Percentiles rank a stretch among this genome's conserved stretches.
These are phyloP conservation scores for Sander vitreus DNA, from an alignment of 2,113 vertebrate species.

Conservation along the genomic window DNA sequence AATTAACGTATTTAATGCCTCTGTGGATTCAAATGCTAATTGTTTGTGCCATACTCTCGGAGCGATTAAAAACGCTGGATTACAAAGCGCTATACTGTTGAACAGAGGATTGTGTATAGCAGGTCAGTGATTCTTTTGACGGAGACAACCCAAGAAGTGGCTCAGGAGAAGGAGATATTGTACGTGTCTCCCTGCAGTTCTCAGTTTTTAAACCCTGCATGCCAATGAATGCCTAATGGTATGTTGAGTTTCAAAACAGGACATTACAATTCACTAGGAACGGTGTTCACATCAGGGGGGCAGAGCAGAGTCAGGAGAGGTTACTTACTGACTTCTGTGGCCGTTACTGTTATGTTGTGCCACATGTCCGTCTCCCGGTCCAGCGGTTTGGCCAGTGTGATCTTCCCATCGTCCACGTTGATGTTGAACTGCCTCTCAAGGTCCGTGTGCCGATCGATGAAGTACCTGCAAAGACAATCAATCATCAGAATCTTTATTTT, in stretches of 20 bases:
- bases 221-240: slow-evolving; percentile 17
- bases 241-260: slow-evolving; percentile 11
- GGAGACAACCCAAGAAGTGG: slow-evolving; percentile 23
- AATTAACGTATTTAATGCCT: slow-evolving; percentile 76
- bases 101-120: slow-evolving; percentile 37
- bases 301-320: not conserved
- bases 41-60: slow-evolving; percentile 66
- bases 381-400: slow-evolving; percentile 94
- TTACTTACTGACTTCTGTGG: slow-evolving; percentile 96
- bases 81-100: slow-evolving; percentile 40
- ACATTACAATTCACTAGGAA: slow-evolving; percentile 11
- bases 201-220: slow-evolving; percentile 11
- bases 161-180: not conserved
- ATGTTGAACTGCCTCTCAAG: slow-evolving; percentile 99
- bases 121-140: slow-evolving; percentile 60
- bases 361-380: slow-evolving; percentile 95
- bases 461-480: slow-evolving; percentile 88
- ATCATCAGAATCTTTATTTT: slow-evolving; percentile 22
- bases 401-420: slow-evolving; percentile 95
- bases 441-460: slow-evolving; percentile 98
- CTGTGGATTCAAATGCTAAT: slow-evolving; percentile 71
- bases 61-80: slow-evolving; percentile 47
- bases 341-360: slow-evolving; percentile 99
- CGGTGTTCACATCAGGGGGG: not conserved
- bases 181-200: slow-evolving; percentile 3